Base-by-base conservation (phyloP, 2,888 invertebrate genomes). In the Pandemis heparana region DNA sequence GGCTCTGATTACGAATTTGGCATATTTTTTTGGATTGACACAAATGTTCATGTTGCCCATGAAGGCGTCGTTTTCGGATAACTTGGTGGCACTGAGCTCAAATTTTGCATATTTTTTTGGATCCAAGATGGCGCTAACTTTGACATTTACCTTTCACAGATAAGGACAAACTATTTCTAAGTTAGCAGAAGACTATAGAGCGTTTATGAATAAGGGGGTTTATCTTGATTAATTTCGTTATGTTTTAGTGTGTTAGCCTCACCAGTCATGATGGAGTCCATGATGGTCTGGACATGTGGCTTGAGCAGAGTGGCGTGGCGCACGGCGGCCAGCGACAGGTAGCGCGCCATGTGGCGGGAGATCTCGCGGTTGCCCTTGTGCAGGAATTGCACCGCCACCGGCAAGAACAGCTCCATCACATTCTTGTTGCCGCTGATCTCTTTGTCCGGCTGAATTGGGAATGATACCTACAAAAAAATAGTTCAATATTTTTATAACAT, bases 301-400 rank as follows among this genome's bases (percentile, higher is more conserved):
- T 98, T 97, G 56, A 99, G 92, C 77, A 98, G 92, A 76, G 96
- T 96, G 4, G 98, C 97, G 90, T 98, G 98, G 85, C 98, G 98
- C 75, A 98, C 98, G 69, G 98, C 98, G 14, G 98, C 98, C 78
- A 99, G 92, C 0, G 98, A 98, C 67, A 99, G 95, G 89, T 99
- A 99, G 67, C 98, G 97, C 56, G 98, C 98, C 95, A 98, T 97
- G 87, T 98, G 98, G 74, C 98, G 95, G 0, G 97, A 97, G 76
- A 99, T 95, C 89, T 98, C 98, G 77, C 96, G 96, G 90, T 99
- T 99, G 70, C 98, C 97, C 86, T 98, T 98, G 83, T 97, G 97
- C 67, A 99, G 92, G 89, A 98, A 98, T 90, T 98, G 98, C 1
- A 99, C 98, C 1, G 98, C 98, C 6, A 98, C 97, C 0, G 99